Conservation (phyloP, 2,113 vertebrate species). For the Enhydra lutris region DNA sequence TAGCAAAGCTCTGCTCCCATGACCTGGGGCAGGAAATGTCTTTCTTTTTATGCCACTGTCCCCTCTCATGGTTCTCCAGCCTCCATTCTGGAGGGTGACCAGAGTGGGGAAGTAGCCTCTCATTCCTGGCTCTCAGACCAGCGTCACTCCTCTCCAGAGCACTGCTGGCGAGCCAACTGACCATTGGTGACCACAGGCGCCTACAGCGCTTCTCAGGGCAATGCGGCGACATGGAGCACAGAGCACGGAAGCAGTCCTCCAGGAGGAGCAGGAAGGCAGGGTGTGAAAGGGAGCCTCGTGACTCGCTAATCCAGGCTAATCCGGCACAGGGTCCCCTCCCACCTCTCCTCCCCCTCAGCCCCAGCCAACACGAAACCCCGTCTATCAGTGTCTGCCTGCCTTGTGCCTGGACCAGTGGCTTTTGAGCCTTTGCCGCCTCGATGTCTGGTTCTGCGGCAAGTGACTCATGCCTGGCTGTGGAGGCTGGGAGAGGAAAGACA, state of each 20-base stretch:
- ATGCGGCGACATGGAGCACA: background rate
- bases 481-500: slow-evolving; percentile 52
- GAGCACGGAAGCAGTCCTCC: background rate
- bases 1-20: background rate
- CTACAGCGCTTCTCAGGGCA: background rate
- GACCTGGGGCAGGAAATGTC: background rate
- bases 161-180: background rate
- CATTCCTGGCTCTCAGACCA: background rate
- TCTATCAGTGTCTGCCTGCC: background rate
- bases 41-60: background rate
- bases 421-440: background rate
- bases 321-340: background rate
- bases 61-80: background rate
- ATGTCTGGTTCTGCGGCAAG: slow-evolving; percentile 21
- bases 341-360: background rate
- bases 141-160: rapidly evolving
- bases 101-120: background rate
- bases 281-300: background rate
- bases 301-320: background rate
- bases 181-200: background rate
- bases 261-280: background rate
- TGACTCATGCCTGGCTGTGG: slow-evolving; percentile 55
- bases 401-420: background rate
- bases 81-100: background rate
- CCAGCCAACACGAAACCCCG: rapidly evolving